phyloP scores from a whole-genome alignment of 35 echinoderm and acorn worm genomes.

The Heliocidaris tuberculata region DNA sequence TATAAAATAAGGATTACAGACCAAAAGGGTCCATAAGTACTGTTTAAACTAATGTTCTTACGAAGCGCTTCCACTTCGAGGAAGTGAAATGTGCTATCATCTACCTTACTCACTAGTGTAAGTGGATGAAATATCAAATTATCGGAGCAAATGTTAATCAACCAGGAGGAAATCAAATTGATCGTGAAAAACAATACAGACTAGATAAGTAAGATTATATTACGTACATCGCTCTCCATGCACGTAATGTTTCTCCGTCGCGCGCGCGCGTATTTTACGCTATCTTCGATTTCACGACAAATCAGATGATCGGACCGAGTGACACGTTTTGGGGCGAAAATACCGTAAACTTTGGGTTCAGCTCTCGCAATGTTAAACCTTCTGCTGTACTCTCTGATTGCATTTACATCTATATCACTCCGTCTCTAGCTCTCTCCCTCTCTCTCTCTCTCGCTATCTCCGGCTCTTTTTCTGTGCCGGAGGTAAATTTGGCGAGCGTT shows the following conservation, averaged over 20 bases:
- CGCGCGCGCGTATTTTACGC: neutral
- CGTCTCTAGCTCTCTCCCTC: neutral
- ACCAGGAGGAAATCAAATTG: neutral
- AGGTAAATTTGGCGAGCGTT: slow-evolving; percentile 47
- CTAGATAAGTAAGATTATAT: neutral
- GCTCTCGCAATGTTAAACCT: slow-evolving; percentile 40
- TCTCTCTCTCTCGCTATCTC: neutral
- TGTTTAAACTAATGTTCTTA: neutral
- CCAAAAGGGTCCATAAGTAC: neutral
- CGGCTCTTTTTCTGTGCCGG: neutral
- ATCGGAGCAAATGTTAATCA: slow-evolving; percentile 4
- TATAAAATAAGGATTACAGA: neutral
- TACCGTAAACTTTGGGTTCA: slow-evolving; percentile 52
- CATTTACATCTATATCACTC: slow-evolving; percentile 15
- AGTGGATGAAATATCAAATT: slow-evolving; percentile 2
- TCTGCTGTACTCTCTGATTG: slow-evolving; percentile 34
- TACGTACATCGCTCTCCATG: neutral
- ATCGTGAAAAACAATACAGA: slow-evolving; percentile 11
- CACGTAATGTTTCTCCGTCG: neutral
- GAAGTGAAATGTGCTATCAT: neutral
- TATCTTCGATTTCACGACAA: slow-evolving; percentile 6
- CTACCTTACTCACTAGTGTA: neutral
- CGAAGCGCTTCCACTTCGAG: too few species aligned
- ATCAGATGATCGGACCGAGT: slow-evolving; percentile 22
- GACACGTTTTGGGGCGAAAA: slow-evolving; percentile 37